Evolutionary conservation across 2,113 vertebrate species (phyloP).

Genomic region (Tragelaphus strepsiceros): DNA sequence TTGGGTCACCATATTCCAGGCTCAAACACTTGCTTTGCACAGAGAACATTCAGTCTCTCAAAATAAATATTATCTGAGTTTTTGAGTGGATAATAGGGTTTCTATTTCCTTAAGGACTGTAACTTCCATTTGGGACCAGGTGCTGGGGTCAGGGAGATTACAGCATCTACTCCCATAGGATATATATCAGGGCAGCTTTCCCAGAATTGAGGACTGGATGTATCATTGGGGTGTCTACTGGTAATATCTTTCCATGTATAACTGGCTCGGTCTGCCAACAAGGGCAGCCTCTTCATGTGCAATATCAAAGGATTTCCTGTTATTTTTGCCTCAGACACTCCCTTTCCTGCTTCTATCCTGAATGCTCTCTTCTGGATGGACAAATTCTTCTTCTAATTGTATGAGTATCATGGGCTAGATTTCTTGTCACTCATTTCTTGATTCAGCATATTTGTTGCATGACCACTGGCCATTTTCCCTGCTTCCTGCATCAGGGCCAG

Average conservation of each 20-base stretch:
- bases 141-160: neutral
- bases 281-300: neutral
- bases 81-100: neutral
- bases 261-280: neutral
- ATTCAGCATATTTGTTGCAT: neutral
- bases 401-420: neutral
- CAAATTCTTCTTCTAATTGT: neutral
- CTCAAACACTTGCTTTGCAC: neutral
- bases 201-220: neutral
- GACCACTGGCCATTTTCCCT: neutral
- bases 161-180: neutral
- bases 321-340: neutral
- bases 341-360: neutral
- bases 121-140: neutral
- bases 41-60: neutral
- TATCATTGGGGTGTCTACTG: neutral
- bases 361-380: neutral
- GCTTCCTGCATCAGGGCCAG: conserved; percentile 5
- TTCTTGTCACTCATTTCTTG: neutral
- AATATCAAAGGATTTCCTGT: neutral
- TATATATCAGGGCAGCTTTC: neutral
- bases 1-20: neutral
- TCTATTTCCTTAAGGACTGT: neutral
- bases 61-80: neutral
- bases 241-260: neutral